Evolutionary conservation across 2,888 invertebrate genomes (phyloP), one percentile per base, ranked within the genome.

Genomic region (Herminia tarsipennalis): DNA sequence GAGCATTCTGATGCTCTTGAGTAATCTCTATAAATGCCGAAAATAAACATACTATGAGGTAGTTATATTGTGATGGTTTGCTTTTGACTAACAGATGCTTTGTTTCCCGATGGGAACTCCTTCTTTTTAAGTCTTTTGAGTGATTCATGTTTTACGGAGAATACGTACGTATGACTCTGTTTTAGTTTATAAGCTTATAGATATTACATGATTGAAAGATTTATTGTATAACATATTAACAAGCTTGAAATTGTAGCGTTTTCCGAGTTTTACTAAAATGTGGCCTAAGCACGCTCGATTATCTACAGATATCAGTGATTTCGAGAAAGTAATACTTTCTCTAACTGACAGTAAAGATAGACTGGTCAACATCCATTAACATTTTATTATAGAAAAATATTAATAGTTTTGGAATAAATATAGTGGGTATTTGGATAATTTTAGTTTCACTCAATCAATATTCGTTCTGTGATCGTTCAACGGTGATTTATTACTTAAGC

Each of bases 261-360:
- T 61, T 66, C 51, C 43, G 32, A 32, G 51, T 45, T 62, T 58
- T 56, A 54, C 41, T 50, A 39, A 51, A 56, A 41, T 42, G 27
- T 64, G 52, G 56, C 59, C 53, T 56, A 61, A 58, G 59, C 63
- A 63, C 61, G 62, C 62, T 69, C 60, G 60, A 74, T 67, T 78
- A n/a, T n/a, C n/a, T n/a, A 66, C 64, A 67, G 70, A 68, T 69
- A 68, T 64, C 63, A 50, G 59, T 68, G 76, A 78, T 74, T 70
- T 69, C 70, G 81, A 80, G 88, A 87, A 87, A 88, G 86, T 78
- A 58, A 32, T 45, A 84, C 86, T 88, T 87, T 87, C 86, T 79
- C 83, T 67, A 68, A 66, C 57, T 64, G 49, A 57, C 59, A 57
- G 59, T 65, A 56, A 52, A 65, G 47, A 56, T 52, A 48, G 9